These are phyloP conservation scores for Peribatodes rhomboidaria DNA, from an alignment of 2,888 invertebrate genomes.

Conservation along the genomic window DNA sequence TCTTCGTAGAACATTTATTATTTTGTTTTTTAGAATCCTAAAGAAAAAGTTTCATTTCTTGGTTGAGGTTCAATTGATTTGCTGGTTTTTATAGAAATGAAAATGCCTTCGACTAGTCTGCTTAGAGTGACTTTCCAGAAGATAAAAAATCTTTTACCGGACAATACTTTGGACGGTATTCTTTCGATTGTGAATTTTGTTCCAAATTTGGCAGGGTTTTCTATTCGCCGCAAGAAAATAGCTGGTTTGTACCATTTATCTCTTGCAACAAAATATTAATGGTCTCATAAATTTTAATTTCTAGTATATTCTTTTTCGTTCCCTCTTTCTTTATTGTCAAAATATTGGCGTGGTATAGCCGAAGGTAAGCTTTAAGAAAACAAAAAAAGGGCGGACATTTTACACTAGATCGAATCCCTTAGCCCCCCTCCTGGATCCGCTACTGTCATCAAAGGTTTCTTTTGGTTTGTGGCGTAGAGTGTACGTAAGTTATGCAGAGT, in stretches of 20 bases:
- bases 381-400: too few species aligned
- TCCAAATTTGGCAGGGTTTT: conserved; percentile 64
- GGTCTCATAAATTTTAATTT: background rate
- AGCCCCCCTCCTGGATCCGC: too few species aligned
- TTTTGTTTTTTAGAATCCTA: background rate
- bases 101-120: conserved; percentile 41
- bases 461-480: too few species aligned
- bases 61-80: conserved; percentile 11
- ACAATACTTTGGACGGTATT: conserved; percentile 61
- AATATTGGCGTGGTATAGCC: too few species aligned
- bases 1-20: conserved; percentile 3
- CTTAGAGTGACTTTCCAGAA: conserved; percentile 41
- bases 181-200: conserved; percentile 65
- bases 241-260: conserved; percentile 50
- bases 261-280: background rate
- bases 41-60: conserved; percentile 21
- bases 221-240: conserved; percentile 56
- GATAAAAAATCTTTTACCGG: conserved; percentile 50
- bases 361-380: too few species aligned
- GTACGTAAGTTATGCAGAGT: too few species aligned
- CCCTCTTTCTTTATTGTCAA: background rate
- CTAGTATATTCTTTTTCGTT: background rate
- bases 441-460: too few species aligned
- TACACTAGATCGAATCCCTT: too few species aligned
- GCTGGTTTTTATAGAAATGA: conserved; percentile 16